These are phyloP conservation scores for Reticulitermes speratus DNA, from an alignment of 1,140 invertebrate genomes.

Conservation along the genomic window DNA sequence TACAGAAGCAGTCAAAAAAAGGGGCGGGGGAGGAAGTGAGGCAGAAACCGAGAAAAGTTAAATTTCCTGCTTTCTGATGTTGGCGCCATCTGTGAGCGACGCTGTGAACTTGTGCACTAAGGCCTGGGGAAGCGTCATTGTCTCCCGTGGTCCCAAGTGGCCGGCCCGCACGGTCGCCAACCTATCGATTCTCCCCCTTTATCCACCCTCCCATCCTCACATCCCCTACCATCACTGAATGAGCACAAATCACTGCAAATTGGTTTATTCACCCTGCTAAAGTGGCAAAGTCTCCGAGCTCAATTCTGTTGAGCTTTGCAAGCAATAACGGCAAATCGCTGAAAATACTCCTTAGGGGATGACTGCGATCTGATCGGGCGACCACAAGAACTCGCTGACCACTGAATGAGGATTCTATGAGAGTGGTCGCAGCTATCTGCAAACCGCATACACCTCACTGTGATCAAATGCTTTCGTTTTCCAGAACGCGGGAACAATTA, in stretches of 20 bases:
- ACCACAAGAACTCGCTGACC: background rate
- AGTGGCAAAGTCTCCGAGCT: slow-evolving; percentile 30
- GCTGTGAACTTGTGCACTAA: background rate
- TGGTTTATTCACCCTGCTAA: slow-evolving; percentile 34
- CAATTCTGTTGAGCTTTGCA: slow-evolving; percentile 32
- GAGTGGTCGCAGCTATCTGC: too few species aligned
- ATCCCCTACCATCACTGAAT: slow-evolving; percentile 30
- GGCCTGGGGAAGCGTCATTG: background rate
- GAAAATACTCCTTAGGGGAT: slow-evolving; percentile 27
- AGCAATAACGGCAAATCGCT: slow-evolving; percentile 34
- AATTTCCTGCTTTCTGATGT: background rate
- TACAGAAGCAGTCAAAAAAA: background rate
- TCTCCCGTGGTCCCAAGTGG: slow-evolving; percentile 9
- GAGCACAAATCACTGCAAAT: slow-evolving; percentile 35
- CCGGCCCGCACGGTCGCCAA: slow-evolving; percentile 1
- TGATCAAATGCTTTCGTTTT: too few species aligned
- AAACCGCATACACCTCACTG: too few species aligned
- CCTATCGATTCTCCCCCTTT: background rate
- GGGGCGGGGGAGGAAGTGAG: background rate
- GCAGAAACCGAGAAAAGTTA: background rate
- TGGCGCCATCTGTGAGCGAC: background rate
- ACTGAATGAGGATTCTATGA: too few species aligned
- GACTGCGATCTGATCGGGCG: background rate
- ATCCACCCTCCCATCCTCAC: slow-evolving; percentile 14
- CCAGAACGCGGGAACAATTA: too few species aligned